These are phyloP conservation scores for Atta colombica DNA, from an alignment of 1,140 invertebrate genomes.

Conservation along the genomic window DNA sequence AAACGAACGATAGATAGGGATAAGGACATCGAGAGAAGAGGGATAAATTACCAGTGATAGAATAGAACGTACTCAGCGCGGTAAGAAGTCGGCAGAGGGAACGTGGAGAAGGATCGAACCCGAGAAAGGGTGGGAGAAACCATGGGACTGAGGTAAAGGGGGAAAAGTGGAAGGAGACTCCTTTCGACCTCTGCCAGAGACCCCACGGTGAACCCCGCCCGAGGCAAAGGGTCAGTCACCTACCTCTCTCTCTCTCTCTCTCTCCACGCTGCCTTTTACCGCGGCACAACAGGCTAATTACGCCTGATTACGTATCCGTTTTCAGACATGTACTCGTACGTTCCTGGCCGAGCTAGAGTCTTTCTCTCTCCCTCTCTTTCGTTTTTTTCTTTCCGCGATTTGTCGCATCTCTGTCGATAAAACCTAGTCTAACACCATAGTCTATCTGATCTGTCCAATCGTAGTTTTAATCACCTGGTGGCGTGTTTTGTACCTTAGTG, in stretches of 20 bases:
- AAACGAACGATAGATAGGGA: slow-evolving; percentile 66
- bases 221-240: slow-evolving; percentile 80
- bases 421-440: background rate
- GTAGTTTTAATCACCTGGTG: background rate
- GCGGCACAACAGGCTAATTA: slow-evolving; percentile 80
- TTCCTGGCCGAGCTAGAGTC: slow-evolving; percentile 50
- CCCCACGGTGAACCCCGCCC: slow-evolving; percentile 78
- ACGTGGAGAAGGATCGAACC: slow-evolving; percentile 54
- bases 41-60: slow-evolving; percentile 75
- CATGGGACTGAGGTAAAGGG: background rate
- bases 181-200: slow-evolving; percentile 75
- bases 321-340: slow-evolving; percentile 69
- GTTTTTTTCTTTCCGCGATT: background rate
- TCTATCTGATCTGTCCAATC: background rate
- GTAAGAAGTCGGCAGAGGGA: slow-evolving; percentile 18
- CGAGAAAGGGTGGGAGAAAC: slow-evolving; percentile 56
- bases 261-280: slow-evolving; percentile 72
- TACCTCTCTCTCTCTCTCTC: slow-evolving; percentile 70
- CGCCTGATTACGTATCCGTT: slow-evolving; percentile 75
- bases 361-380: background rate
- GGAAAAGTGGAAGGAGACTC: slow-evolving; percentile 64
- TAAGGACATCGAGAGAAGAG: slow-evolving; percentile 72
- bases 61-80: slow-evolving; percentile 65
- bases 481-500: background rate
- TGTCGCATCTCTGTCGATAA: background rate